Percentiles rank a stretch among this genome's conserved stretches.
Conservation (phyloP, 2,797 vertebrate genomes). For the Dicrostonyx torquatus region DNA sequence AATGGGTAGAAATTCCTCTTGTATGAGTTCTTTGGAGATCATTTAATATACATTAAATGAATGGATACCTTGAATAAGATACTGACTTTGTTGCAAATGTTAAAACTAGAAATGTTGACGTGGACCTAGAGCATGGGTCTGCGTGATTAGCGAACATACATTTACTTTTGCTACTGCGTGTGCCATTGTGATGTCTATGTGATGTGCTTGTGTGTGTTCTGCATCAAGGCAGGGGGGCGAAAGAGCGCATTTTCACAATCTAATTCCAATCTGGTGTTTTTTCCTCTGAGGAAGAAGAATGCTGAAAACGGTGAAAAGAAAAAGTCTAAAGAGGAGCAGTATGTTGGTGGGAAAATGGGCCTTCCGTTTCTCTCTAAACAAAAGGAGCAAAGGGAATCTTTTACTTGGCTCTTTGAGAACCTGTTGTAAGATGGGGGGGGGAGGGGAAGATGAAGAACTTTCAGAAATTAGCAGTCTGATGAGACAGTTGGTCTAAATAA, state of each 20-base stretch:
- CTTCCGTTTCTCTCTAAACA: slow-evolving; percentile 38
- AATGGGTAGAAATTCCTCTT: slow-evolving; percentile 35
- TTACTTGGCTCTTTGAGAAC: slow-evolving; percentile 45
- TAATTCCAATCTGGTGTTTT: not conserved
- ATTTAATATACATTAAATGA: slow-evolving; percentile 46
- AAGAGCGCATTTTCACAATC: slow-evolving; percentile 32
- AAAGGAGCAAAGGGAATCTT: slow-evolving; percentile 26
- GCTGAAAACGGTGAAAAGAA: not conserved
- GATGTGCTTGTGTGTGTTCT: not conserved
- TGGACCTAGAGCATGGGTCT: slow-evolving; percentile 32
- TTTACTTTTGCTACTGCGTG: not conserved
- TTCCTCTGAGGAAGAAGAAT: not conserved
- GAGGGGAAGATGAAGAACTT: not conserved
- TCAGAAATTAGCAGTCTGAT: slow-evolving; percentile 10
- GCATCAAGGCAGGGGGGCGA: not conserved
- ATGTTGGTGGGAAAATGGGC: slow-evolving; percentile 15
- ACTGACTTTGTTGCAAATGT: slow-evolving; percentile 26
- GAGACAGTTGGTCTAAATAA: not conserved
- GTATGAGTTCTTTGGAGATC: slow-evolving; percentile 18
- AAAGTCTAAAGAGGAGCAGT: not conserved
- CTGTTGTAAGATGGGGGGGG: slow-evolving; percentile 1
- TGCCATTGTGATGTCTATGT: not conserved
- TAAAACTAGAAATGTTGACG: slow-evolving; percentile 33
- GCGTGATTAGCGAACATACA: not conserved
- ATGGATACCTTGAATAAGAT: slow-evolving; percentile 35